Base-by-base conservation (phyloP, 2,888 invertebrate genomes). In the Drosophila ochracea region DNA sequence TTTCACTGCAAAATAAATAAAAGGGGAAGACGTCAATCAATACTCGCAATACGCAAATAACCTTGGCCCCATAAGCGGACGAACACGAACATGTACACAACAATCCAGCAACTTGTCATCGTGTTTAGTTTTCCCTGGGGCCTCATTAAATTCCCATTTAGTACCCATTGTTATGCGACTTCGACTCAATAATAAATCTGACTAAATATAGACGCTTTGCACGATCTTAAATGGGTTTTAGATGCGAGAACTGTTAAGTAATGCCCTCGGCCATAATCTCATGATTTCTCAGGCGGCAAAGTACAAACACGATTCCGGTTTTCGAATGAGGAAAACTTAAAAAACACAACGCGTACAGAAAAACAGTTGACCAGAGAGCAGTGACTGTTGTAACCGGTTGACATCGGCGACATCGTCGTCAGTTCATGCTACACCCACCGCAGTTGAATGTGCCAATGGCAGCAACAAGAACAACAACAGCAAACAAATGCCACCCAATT, bases 1-100 rank as follows among this genome's bases (percentile, higher is more conserved):
- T 94, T 94, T 97, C 97, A 94, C 97, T 97, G 83, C 58, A 89
- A 83, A 50, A 6, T 54, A 49, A 13, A 31, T 7, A 74, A 28
- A 57, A 47, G 31, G 11, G 10, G 10, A 30, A 49, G 50, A 33
- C 43, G 28, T 58, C 33, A 69, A 37, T 59, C 28, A 59, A 37
- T 31, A 30, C 21, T 55, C 25, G 16, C 10, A 19, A 47, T 52
- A 72, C 62, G 41, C 33, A 54, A 72, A 72, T 39, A 57, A 76
- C 78, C 78, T 78, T 78, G 81, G 55, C 31, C 41, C 47, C 30
- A 47, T 19, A 28, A 25, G 25, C 47, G 4, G 4, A 2, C 47
- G 25, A 47, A 60, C 52, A 49, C 41, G 41, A 52, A 13, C 43
- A 73, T n/a, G 16, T 9, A 25, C 47, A 47, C 39, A 60, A 31